phyloP scores from a whole-genome alignment of 2,797 vertebrate species.

The Euthynnus affinis region DNA sequence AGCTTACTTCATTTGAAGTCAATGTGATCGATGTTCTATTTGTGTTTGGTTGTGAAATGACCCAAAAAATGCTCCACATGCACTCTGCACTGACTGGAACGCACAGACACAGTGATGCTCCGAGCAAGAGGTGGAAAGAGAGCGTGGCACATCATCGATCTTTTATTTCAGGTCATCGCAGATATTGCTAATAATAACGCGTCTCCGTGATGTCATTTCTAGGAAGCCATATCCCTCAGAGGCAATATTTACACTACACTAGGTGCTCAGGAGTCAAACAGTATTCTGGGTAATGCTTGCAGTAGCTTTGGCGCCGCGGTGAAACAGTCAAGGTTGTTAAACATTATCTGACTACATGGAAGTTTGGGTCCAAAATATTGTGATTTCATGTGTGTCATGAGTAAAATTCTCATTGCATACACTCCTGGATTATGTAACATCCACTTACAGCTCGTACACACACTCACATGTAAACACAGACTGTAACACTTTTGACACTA shows the following conservation, averaged over 20 bases:
- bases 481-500: background rate
- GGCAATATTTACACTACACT: constrained; percentile 74
- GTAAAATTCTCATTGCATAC: background rate
- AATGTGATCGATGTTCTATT: constrained; percentile 45
- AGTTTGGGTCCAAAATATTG: background rate
- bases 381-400: background rate
- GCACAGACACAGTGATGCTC: background rate
- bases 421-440: constrained; percentile 55
- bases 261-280: constrained; percentile 42
- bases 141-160: constrained; percentile 52
- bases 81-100: constrained; percentile 14
- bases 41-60: constrained; percentile 28
- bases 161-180: constrained; percentile 55
- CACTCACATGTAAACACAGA: constrained; percentile 20
- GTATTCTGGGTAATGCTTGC: constrained; percentile 48
- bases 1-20: constrained; percentile 41
- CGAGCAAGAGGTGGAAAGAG: constrained; percentile 41
- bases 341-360: background rate
- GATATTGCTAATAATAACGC: constrained; percentile 69
- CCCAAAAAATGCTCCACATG: constrained; percentile 6
- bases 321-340: background rate
- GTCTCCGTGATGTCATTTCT: constrained; percentile 75
- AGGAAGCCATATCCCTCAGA: constrained; percentile 63
- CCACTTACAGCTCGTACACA: constrained; percentile 12
- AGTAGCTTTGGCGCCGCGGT: constrained; percentile 21